These are phyloP conservation scores for Prietella phreatophila DNA, from an alignment of 2,113 vertebrate species.

Conservation along the genomic window DNA sequence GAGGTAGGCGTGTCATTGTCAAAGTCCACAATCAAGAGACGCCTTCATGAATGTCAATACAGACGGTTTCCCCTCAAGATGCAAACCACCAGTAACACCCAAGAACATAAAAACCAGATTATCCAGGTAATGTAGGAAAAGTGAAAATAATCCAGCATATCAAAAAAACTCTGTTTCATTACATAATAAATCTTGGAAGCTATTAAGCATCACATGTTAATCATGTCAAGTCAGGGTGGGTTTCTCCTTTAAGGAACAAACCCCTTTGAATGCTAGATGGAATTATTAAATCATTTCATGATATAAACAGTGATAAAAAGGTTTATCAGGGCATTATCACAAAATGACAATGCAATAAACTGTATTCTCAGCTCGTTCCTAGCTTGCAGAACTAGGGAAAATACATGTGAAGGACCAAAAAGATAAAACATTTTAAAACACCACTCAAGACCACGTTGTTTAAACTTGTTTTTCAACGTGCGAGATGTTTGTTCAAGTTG, in stretches of 20 bases:
- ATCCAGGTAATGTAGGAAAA: background rate
- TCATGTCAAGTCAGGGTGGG: background rate
- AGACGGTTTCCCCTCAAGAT: no score
- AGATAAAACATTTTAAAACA: background rate
- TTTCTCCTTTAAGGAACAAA: background rate
- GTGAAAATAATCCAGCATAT: background rate
- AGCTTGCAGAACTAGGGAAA: background rate
- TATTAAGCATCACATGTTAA: background rate
- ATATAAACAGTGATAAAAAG: background rate
- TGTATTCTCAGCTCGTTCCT: background rate
- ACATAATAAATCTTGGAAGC: background rate
- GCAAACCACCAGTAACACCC: no score
- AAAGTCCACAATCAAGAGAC: no score
- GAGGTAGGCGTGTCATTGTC: no score
- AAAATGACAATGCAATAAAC: background rate
- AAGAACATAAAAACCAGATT: no score
- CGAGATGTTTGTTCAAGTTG: background rate
- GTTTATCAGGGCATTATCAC: background rate
- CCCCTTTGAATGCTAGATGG: background rate
- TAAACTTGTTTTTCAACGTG: no score
- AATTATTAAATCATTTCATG: background rate
- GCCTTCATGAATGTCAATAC: no score
- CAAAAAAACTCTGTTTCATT: background rate
- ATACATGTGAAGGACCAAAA: background rate
- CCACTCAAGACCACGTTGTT: background rate